Conservation (phyloP, 2,888 invertebrate species). For the Aleiodes alternator region DNA sequence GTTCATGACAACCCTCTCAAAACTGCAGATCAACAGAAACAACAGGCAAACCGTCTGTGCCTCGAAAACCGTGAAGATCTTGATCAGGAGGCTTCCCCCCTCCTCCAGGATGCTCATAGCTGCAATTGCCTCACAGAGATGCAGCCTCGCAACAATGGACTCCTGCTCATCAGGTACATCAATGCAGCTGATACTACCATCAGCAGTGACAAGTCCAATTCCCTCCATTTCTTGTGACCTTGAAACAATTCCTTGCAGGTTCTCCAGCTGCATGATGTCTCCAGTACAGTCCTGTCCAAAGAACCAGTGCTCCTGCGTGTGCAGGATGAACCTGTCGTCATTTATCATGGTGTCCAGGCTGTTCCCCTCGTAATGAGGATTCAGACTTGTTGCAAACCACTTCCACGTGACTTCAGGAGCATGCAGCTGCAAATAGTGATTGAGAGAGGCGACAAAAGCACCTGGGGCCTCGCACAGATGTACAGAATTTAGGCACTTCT, state of each 20-base stretch:
- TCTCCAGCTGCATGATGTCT: constrained; percentile 84
- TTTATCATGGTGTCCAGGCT: constrained; percentile 82
- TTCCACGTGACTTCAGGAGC: constrained; percentile 82
- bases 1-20: constrained; percentile 84
- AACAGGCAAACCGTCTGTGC: constrained; percentile 86
- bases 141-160: constrained; percentile 84
- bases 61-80: constrained; percentile 94
- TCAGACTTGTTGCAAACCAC: constrained; percentile 91
- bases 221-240: constrained; percentile 76
- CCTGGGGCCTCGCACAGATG: constrained; percentile 99
- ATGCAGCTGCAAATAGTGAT: constrained; percentile 85
- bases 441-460: constrained; percentile 92
- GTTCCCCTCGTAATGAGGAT: constrained; percentile 95
- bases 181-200: constrained; percentile 95
- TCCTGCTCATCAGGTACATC: constrained; percentile 93
- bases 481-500: constrained; percentile 77
- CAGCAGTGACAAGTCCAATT: constrained; percentile 88
- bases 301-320: constrained; percentile 88
- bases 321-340: constrained; percentile 90
- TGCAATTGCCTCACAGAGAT: constrained; percentile 89
- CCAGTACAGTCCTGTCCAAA: constrained; percentile 93
- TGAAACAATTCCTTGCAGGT: constrained; percentile 81
- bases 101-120: constrained; percentile 83
- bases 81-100: constrained; percentile 88
- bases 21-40: constrained; percentile 86